Evolutionary conservation across 2,888 invertebrate genomes (phyloP).

Genomic region (Euplagia quadripunctaria): DNA sequence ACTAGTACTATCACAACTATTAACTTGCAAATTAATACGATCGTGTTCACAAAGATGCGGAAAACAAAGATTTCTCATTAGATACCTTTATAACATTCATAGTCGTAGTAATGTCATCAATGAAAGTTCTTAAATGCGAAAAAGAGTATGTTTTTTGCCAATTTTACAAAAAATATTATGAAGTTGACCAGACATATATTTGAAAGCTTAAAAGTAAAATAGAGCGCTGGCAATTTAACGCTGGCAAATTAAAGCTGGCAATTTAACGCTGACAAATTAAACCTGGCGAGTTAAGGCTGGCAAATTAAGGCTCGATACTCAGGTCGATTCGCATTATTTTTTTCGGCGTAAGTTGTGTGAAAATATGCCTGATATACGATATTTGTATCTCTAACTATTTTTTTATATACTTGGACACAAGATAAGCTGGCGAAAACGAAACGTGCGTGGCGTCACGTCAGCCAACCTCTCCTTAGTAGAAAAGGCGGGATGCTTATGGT

Average conservation of each 20-base stretch:
- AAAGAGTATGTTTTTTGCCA: conserved; percentile 4
- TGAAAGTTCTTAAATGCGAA: conserved; percentile 21
- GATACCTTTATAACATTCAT: conserved; percentile 39
- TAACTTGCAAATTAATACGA: conserved; percentile 19
- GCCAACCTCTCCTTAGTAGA: not conserved
- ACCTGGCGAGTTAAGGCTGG: too few species aligned
- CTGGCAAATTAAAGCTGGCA: too few species aligned
- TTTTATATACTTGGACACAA: not conserved
- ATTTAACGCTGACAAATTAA: too few species aligned
- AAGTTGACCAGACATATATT: too few species aligned
- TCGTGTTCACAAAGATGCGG: conserved; percentile 37
- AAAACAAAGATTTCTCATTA: conserved; percentile 48
- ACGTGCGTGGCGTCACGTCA: not conserved
- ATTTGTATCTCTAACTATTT: not conserved
- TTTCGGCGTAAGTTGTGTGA: not conserved
- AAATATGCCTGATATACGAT: not conserved
- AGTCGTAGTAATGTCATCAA: conserved; percentile 28
- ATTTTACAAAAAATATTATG: too few species aligned
- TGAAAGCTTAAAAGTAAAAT: not conserved
- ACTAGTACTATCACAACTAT: not conserved
- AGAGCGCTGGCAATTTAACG: not conserved
- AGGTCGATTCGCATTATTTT: not conserved
- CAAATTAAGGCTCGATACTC: not conserved
- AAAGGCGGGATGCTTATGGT: not conserved
- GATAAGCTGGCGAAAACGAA: not conserved